Evolutionary conservation across 2,113 vertebrate species (phyloP), one percentile per base, ranked within the genome.

Genomic region (Polypterus bichir): DNA sequence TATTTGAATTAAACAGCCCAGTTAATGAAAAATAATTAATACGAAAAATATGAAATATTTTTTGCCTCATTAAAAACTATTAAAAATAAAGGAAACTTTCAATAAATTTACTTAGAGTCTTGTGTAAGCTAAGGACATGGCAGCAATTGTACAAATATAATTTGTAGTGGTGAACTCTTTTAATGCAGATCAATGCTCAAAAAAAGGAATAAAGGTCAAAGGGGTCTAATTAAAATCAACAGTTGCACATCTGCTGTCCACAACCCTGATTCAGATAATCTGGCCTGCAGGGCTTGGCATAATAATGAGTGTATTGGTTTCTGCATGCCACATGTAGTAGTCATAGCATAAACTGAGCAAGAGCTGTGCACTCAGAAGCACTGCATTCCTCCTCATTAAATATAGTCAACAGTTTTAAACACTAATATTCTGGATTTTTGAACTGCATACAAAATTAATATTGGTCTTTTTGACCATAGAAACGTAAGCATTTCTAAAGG

Each of bases 201-300:
- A 76, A 76, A 72, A 77, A 67, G 70, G 76, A 80, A 84, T 76
- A 86, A 86, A 84, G 74, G 74, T 82, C 74, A 77, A 71, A 66
- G 59, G 68, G 77, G 82, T 81, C 80, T 83, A 79, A 84, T 86
- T 83, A 83, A 82, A 83, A 84, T 76, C 77, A 86, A 81, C 79
- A 82, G 79, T 79, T 75, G 72, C 76, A 82, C 83, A 82, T 83
- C 84, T 82, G 81, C 76, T 78, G 65, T 70, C 76, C 77, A 62
- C 75, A 77, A 66, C 65, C 55, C 73, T 74, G 78, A 71, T 81
- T 75, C 77, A 73, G 68, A 71, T 77, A 61, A 69, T 74, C 67
- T 68, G 74, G 68, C 64, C 65, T 69, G 69, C 68, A 68, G 49
- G 55, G 51, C 62, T 49, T 59, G 59, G 49, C 9, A 70, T 70